A percentile compares a stretch with the other conserved stretches of the same genome.
Conservation (phyloP, 2,113 vertebrate species). For the Serinus canaria region DNA sequence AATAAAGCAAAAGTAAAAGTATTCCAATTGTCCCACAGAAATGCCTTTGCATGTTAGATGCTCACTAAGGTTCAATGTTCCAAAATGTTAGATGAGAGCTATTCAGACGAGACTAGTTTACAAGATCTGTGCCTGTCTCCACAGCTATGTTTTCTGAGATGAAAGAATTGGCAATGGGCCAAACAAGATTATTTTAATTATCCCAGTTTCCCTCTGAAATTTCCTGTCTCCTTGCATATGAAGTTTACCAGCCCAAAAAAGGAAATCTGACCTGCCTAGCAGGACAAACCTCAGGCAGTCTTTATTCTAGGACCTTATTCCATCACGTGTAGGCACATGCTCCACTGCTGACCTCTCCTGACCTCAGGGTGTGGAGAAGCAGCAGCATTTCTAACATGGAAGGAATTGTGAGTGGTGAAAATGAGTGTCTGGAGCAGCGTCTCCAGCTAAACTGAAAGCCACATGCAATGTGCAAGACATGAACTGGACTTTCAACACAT, state of each 20-base stretch:
- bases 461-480: background rate
- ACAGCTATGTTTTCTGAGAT: conserved; percentile 19
- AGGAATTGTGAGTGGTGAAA: background rate
- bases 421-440: background rate
- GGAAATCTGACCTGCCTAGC: background rate
- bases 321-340: background rate
- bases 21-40: background rate
- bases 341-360: background rate
- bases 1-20: background rate
- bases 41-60: background rate
- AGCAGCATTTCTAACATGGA: background rate
- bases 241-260: background rate
- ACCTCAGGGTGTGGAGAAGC: background rate
- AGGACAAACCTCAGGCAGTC: background rate
- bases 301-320: background rate
- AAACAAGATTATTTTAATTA: conserved; percentile 47
- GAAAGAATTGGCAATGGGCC: conserved; percentile 28
- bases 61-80: background rate
- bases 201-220: conserved; percentile 39
- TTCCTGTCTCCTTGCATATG: background rate
- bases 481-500: background rate
- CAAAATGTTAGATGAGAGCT: background rate
- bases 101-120: conserved; percentile 1
- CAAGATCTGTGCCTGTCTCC: conserved; percentile 7
- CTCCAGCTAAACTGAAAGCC: background rate